Percentiles rank a stretch among this genome's conserved stretches.
These are phyloP conservation scores for Ameiurus melas DNA, from an alignment of 2,113 vertebrate species.

Conservation along the genomic window DNA sequence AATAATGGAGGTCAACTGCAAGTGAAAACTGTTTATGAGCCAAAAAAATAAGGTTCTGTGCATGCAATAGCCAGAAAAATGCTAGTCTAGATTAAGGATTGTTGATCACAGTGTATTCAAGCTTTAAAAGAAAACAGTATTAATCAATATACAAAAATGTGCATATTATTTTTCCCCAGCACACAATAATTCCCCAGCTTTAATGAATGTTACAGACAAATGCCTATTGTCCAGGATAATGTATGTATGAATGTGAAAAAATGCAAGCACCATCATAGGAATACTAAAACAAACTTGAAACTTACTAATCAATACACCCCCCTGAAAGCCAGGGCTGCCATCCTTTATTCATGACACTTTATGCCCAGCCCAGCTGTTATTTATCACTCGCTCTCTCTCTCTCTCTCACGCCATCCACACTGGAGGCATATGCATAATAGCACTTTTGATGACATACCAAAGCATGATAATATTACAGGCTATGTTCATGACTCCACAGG, in stretches of 20 bases:
- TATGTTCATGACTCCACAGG: constrained; percentile 33
- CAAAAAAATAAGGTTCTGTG: not conserved
- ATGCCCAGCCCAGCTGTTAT: constrained; percentile 29
- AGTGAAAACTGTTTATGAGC: not conserved
- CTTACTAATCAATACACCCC: constrained; percentile 37
- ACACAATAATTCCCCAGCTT: not conserved
- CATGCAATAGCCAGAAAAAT: not conserved
- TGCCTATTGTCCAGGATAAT: not conserved
- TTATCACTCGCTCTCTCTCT: constrained; percentile 11
- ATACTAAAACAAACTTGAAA: constrained; percentile 30
- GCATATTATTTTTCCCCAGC: not conserved
- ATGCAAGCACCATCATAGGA: not conserved
- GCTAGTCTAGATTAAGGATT: not conserved
- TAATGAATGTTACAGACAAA: constrained; percentile 10
- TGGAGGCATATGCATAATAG: constrained; percentile 40
- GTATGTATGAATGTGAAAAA: not conserved
- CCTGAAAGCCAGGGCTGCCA: constrained; percentile 30
- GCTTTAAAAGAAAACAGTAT: not conserved
- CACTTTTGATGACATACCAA: constrained; percentile 43
- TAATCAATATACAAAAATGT: not conserved
- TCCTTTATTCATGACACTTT: constrained; percentile 39
- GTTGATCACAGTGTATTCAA: not conserved
- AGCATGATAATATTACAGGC: constrained; percentile 23
- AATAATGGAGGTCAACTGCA: constrained; percentile 1
- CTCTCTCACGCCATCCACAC: not conserved